Evolutionary conservation across 2,888 invertebrate genomes (phyloP).

Genomic region (Oligia latruncula): DNA sequence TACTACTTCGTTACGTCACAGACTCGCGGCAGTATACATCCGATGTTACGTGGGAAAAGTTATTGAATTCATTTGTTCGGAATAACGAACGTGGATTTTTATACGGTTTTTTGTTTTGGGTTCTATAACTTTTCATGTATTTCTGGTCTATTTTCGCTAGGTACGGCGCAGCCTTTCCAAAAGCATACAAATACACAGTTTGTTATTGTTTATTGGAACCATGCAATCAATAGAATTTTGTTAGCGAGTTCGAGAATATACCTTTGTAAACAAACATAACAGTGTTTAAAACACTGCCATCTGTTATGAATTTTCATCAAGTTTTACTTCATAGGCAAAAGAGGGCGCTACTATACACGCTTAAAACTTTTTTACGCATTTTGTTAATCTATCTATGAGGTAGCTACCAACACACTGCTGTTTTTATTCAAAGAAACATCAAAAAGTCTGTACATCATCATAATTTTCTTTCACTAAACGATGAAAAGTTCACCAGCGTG

Average conservation of each 20-base stretch:
- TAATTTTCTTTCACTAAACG: background rate
- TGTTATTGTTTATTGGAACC: background rate
- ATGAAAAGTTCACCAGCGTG: conserved; percentile 18
- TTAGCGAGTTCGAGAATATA: background rate
- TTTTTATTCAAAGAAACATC: conserved; percentile 20
- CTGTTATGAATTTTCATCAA: conserved; percentile 17
- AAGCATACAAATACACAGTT: background rate
- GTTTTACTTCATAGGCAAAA: background rate
- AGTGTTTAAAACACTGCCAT: conserved; percentile 31
- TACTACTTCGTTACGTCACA: conserved; percentile 40
- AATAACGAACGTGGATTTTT: conserved; percentile 24
- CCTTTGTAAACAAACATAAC: conserved; percentile 44
- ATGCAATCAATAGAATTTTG: conserved; percentile 29
- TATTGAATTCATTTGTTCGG: conserved; percentile 38
- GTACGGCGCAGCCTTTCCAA: background rate
- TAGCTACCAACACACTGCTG: background rate
- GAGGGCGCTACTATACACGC: conserved; percentile 38
- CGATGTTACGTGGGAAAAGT: conserved; percentile 38
- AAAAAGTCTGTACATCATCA: background rate
- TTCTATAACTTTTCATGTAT: background rate
- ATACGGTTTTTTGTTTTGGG: background rate
- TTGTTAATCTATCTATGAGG: conserved; percentile 8
- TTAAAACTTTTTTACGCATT: background rate
- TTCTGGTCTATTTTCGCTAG: background rate
- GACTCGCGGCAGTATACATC: conserved; percentile 4